Conservation (phyloP, 2,888 invertebrate genomes). For the Poecilus cupreus region DNA sequence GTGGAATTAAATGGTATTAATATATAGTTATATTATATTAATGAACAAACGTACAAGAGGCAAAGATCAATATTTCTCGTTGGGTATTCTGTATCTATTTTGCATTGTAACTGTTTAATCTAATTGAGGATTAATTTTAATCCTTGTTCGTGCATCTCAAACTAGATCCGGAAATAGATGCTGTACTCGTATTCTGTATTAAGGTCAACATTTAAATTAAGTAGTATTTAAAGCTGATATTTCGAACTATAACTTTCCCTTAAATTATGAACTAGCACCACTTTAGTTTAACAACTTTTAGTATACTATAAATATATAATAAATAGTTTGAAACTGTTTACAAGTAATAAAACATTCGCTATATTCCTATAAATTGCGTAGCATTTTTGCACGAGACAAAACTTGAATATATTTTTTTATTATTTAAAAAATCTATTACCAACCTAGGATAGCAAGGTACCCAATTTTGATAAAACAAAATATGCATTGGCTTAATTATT, state of each 20-base stretch:
- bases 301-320: too few relatives aligned
- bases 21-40: background rate
- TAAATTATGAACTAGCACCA: background rate
- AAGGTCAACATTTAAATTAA: constrained; percentile 42
- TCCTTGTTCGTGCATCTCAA: constrained; percentile 30
- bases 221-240: constrained; percentile 18
- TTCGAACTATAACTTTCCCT: background rate
- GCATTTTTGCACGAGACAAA: too few relatives aligned
- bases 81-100: constrained; percentile 30
- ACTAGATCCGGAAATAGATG: constrained; percentile 35
- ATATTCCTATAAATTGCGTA: too few relatives aligned
- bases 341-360: too few relatives aligned
- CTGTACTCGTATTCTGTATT: constrained; percentile 26
- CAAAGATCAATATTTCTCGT: constrained; percentile 1
- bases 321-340: too few relatives aligned
- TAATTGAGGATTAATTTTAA: constrained; percentile 45
- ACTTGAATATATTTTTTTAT: too few relatives aligned
- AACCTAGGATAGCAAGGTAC: too few relatives aligned
- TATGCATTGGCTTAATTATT: too few relatives aligned
- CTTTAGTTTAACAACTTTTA: too few relatives aligned
- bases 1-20: background rate
- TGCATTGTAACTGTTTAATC: constrained; percentile 38
- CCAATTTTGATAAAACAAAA: too few relatives aligned
- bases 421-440: too few relatives aligned
- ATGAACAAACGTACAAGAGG: background rate